Conservation (phyloP, 2,888 invertebrate genomes). For the Sceliomorpha sp. region DNA sequence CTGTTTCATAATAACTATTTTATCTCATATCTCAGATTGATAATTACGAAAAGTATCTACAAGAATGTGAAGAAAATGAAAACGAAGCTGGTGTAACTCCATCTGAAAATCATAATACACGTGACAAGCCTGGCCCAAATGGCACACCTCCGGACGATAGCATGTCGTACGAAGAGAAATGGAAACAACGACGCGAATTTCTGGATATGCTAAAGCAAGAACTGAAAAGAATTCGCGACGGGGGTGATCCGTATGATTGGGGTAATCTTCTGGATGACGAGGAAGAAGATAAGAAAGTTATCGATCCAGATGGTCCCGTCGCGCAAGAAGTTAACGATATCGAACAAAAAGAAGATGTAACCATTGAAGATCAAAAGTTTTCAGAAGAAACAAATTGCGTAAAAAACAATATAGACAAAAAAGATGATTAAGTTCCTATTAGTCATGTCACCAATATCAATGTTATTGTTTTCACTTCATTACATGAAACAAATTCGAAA, state of each 20-base stretch:
- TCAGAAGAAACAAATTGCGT: constrained; percentile 1
- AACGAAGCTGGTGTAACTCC: constrained; percentile 45
- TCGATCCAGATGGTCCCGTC: constrained; percentile 62
- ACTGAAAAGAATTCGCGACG: constrained; percentile 70
- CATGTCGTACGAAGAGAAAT: constrained; percentile 55
- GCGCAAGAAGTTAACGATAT: constrained; percentile 6
- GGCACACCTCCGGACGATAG: constrained; percentile 36
- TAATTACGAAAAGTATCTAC: constrained; percentile 72
- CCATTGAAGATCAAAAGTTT: constrained; percentile 1
- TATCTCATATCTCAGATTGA: constrained; percentile 67
- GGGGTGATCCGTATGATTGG: constrained; percentile 73
- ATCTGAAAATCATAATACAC: constrained; percentile 20
- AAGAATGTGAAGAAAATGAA: constrained; percentile 73
- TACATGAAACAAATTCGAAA: no score
- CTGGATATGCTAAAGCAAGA: constrained; percentile 75
- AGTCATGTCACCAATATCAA: no score
- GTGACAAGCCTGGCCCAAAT: constrained; percentile 29
- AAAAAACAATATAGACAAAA: constrained; percentile 23
- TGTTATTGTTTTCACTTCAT: no score
- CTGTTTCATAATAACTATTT: no score
- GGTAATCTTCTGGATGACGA: constrained; percentile 71
- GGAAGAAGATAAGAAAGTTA: constrained; percentile 78
- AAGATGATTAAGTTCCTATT: constrained; percentile 36
- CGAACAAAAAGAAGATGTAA: constrained; percentile 6
- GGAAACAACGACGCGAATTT: constrained; percentile 75